Evolutionary conservation across 1,140 invertebrate genomes (phyloP).

Genomic region (Drosophila gunungcola): DNA sequence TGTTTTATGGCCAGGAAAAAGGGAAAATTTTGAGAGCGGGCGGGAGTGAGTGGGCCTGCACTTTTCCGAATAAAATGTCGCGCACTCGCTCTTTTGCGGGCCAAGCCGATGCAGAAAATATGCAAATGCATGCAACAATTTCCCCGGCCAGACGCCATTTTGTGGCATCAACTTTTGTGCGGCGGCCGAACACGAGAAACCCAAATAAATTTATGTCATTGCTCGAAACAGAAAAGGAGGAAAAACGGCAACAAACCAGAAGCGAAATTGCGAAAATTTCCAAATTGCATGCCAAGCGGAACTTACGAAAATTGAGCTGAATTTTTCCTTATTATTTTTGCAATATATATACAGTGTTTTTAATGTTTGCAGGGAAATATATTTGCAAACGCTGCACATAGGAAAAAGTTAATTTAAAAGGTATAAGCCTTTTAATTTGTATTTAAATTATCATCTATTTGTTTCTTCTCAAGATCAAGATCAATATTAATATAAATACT

Average conservation of each 20-base stretch:
- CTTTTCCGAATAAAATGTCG: slow-evolving; percentile 76
- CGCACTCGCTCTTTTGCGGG: slow-evolving; percentile 52
- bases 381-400: not conserved
- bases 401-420: too few relatives aligned
- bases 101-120: slow-evolving; percentile 64
- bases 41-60: slow-evolving; percentile 27
- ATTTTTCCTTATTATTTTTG: slow-evolving; percentile 50
- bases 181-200: slow-evolving; percentile 55
- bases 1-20: slow-evolving; percentile 30
- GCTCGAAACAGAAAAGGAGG: slow-evolving; percentile 36
- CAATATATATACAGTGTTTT: slow-evolving; percentile 21
- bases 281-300: slow-evolving; percentile 54
- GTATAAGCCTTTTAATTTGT: too few relatives aligned
- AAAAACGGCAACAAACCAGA: slow-evolving; percentile 45
- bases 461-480: too few relatives aligned
- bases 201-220: slow-evolving; percentile 70
- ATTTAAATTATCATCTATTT: too few relatives aligned
- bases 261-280: slow-evolving; percentile 51
- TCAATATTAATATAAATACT: too few relatives aligned
- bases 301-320: slow-evolving; percentile 52
- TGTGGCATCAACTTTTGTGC: slow-evolving; percentile 57
- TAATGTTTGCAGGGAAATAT: slow-evolving; percentile 10
- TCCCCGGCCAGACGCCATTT: slow-evolving; percentile 63
- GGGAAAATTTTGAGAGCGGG: not conserved
- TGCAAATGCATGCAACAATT: slow-evolving; percentile 73